These are phyloP conservation scores for Scolopax mira DNA, from an alignment of 2,113 vertebrate species.

Conservation along the genomic window DNA sequence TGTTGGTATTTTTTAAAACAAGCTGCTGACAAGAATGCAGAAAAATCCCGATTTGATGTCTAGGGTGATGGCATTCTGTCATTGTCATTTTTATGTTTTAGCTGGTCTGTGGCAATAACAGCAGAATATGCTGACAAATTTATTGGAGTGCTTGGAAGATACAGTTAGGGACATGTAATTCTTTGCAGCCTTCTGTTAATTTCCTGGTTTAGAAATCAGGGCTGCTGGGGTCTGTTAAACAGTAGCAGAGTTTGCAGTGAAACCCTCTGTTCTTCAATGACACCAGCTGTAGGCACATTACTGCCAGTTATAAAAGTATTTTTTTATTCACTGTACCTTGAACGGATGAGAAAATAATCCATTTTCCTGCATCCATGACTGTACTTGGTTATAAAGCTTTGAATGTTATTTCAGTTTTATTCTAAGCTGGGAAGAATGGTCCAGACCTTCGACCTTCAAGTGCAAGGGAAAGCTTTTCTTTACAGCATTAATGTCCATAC, in stretches of 20 bases:
- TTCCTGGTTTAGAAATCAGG: neutral
- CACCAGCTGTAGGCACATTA: neutral
- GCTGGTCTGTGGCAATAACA: neutral
- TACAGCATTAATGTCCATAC: neutral
- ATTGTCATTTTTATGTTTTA: neutral
- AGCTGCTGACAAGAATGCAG: neutral
- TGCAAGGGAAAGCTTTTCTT: neutral
- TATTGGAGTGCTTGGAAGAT: neutral
- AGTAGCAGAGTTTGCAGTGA: neutral
- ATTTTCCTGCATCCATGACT: neutral
- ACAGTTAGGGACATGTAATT: neutral
- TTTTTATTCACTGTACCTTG: neutral
- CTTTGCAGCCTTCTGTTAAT: neutral
- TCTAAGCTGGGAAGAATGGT: neutral
- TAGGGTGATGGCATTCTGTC: neutral
- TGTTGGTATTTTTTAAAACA: neutral
- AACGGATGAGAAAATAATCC: neutral
- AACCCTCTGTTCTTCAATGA: neutral
- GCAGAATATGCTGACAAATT: neutral
- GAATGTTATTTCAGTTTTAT: neutral
- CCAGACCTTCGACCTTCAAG: neutral
- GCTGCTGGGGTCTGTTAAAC: neutral
- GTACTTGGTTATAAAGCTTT: neutral
- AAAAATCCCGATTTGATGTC: neutral
- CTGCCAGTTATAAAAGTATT: fast-evolving